Percentiles rank a stretch among this genome's conserved stretches.
Evolutionary conservation across 1,140 invertebrate genomes (phyloP).

Genomic region (Drosophila pandora): DNA sequence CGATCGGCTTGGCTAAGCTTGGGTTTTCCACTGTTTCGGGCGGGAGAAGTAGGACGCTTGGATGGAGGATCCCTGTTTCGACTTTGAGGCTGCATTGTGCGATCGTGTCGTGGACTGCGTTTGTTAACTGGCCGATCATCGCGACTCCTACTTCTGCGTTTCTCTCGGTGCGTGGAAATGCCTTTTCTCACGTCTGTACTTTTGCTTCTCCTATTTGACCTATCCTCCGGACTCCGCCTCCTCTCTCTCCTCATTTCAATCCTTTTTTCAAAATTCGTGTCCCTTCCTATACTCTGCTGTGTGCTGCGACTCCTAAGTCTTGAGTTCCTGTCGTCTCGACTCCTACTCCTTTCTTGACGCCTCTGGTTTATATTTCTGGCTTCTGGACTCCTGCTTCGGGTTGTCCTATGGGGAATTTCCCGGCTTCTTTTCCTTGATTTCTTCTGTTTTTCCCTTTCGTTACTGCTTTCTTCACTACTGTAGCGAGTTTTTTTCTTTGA

Average conservation of each 20-base stretch:
- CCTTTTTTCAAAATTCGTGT: slow-evolving; percentile 3
- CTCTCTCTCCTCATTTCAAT: background rate
- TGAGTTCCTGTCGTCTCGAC: slow-evolving; percentile 2
- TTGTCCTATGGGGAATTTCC: background rate
- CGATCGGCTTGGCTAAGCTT: slow-evolving; percentile 87
- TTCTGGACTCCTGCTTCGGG: background rate
- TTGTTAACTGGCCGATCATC: background rate
- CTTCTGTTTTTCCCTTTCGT: slow-evolving; percentile 2
- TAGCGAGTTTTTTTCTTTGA: slow-evolving; percentile 26
- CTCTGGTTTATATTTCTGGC: background rate
- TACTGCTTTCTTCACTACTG: slow-evolving; percentile 26
- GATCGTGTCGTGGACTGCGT: background rate
- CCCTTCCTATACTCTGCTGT: background rate
- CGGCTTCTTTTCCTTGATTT: background rate
- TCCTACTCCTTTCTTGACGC: slow-evolving; percentile 4
- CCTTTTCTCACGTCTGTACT: slow-evolving; percentile 2
- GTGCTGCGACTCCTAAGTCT: slow-evolving; percentile 23
- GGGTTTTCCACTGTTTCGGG: slow-evolving; percentile 25
- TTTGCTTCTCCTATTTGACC: background rate
- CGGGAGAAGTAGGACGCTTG: slow-evolving; percentile 1
- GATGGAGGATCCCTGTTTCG: slow-evolving; percentile 7
- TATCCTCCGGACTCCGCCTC: background rate
- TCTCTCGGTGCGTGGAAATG: slow-evolving; percentile 1
- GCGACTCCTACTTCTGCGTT: slow-evolving; percentile 1
- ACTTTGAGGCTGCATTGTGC: background rate